These are phyloP conservation scores for Axis porcinus DNA, from an alignment of 2,113 vertebrate species.

Conservation along the genomic window DNA sequence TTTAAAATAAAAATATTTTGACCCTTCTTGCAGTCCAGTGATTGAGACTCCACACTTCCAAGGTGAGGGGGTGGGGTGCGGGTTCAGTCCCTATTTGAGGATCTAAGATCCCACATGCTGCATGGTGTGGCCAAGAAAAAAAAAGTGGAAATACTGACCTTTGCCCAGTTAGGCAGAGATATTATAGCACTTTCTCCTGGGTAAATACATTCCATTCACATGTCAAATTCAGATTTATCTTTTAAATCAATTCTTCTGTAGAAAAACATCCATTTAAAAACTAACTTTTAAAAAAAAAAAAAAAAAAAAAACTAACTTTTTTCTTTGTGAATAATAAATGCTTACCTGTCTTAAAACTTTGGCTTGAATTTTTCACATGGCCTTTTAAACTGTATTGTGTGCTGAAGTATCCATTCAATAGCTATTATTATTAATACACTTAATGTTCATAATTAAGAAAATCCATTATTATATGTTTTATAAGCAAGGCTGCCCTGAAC, in stretches of 20 bases:
- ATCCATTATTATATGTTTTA: not conserved
- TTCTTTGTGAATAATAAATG: not conserved
- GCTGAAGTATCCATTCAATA: not conserved
- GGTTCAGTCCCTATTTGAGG: not conserved
- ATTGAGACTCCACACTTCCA: not conserved
- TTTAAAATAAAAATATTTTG: not conserved
- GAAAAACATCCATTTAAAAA: not conserved
- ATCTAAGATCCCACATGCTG: not conserved
- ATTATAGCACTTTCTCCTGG: not conserved
- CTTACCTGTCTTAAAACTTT: not conserved
- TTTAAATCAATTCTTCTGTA: not conserved
- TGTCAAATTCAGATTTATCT: slow-evolving; percentile 4
- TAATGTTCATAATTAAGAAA: not conserved
- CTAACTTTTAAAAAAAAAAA: too few relatives aligned
- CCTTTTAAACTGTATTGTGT: not conserved
- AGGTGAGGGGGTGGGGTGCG: not conserved
- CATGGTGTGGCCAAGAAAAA: not conserved
- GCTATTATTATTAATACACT: not conserved
- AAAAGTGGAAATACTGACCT: not conserved
- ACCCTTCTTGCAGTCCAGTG: not conserved
- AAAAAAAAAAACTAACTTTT: not conserved
- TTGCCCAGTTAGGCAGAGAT: not conserved
- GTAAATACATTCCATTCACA: not conserved
- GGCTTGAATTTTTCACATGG: not conserved
- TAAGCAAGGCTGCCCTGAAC: not conserved